Evolutionary conservation across 1,140 invertebrate genomes (phyloP).

Genomic region (Antheraea pernyi): DNA sequence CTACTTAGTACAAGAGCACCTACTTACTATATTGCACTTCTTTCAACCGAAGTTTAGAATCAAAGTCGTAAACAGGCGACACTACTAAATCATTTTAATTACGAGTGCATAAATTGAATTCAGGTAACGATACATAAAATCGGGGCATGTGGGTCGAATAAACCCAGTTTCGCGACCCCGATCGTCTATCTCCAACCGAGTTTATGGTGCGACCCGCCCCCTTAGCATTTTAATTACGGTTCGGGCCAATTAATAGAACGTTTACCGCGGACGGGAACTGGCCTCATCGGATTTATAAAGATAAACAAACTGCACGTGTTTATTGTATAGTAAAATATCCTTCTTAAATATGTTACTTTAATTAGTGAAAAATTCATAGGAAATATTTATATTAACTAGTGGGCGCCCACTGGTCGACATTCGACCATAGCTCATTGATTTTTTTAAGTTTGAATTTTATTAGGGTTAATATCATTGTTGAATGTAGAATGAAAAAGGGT

Average conservation of each 20-base stretch:
- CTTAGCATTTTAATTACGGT: slow-evolving; percentile 26
- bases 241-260: slow-evolving; percentile 21
- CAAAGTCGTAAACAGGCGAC: neutral
- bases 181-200: slow-evolving; percentile 11
- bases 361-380: too few species aligned
- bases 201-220: slow-evolving; percentile 23
- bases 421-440: too few species aligned
- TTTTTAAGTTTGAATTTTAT: too few species aligned
- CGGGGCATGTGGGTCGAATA: slow-evolving; percentile 15
- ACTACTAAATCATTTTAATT: slow-evolving; percentile 10
- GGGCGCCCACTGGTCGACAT: too few species aligned
- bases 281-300: neutral
- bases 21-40: neutral
- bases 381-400: too few species aligned
- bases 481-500: too few species aligned
- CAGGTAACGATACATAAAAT: slow-evolving; percentile 18
- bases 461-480: too few species aligned
- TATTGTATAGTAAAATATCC: neutral
- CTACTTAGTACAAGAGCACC: too few species aligned
- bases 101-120: slow-evolving; percentile 10
- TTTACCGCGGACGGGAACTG: neutral
- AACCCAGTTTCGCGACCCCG: slow-evolving; percentile 22
- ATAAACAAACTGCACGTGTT: neutral
- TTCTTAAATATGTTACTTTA: neutral
- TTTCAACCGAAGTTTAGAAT: neutral